Evolutionary conservation across 2,888 invertebrate genomes (phyloP).

Genomic region (Drosophila nr. medialis): DNA sequence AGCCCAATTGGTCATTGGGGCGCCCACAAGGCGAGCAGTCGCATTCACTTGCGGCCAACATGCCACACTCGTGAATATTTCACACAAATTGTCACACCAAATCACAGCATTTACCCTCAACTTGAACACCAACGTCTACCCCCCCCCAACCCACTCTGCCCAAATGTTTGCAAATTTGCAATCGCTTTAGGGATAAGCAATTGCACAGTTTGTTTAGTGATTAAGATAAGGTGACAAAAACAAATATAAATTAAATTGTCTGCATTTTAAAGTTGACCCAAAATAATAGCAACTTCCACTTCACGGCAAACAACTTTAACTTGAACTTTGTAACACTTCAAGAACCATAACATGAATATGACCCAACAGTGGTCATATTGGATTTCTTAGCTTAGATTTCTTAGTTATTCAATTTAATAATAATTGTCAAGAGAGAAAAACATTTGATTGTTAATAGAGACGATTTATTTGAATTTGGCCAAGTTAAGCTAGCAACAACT

Average conservation of each 20-base stretch:
- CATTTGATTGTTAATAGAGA: no score
- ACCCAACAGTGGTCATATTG: neutral
- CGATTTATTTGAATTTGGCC: neutral
- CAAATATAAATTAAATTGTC: neutral
- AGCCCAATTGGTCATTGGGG: slow-evolving; percentile 12
- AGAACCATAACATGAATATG: neutral
- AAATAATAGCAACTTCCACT: neutral
- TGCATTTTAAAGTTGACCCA: neutral
- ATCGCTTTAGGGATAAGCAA: neutral
- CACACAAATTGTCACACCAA: slow-evolving; percentile 16
- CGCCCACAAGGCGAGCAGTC: slow-evolving; percentile 10
- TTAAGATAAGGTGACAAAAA: neutral
- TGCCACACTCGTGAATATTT: slow-evolving; percentile 25
- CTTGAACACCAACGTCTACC: neutral
- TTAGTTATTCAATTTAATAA: no score
- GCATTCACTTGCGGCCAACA: slow-evolving; percentile 27
- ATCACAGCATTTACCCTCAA: neutral
- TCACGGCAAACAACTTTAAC: neutral
- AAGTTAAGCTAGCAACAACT: neutral
- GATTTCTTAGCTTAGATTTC: neutral
- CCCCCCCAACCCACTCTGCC: neutral
- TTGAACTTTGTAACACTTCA: neutral
- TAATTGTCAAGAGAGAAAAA: neutral
- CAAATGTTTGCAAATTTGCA: neutral
- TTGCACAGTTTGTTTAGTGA: neutral